These are phyloP conservation scores for Paguma larvata DNA, from an alignment of 2,797 vertebrate genomes.

Conservation along the genomic window DNA sequence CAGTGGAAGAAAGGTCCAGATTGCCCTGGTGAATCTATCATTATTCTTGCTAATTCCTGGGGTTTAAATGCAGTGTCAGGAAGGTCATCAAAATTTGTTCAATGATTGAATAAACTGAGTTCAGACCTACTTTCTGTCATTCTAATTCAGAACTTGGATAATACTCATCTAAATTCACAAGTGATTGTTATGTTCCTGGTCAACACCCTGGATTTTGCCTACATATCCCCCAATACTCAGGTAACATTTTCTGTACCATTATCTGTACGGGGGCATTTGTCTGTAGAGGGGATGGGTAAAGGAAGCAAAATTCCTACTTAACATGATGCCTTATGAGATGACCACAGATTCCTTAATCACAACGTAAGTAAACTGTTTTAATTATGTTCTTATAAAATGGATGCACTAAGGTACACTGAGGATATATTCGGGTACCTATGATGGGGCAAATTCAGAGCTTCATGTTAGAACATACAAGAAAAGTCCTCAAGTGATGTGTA, in stretches of 20 bases:
- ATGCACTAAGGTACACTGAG: not conserved
- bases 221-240: not conserved
- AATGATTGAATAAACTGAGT: not conserved
- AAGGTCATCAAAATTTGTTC: conserved; percentile 22
- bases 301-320: conserved; percentile 11
- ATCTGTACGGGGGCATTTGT: not conserved
- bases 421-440: not conserved
- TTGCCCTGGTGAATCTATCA: not conserved
- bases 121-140: conserved; percentile 32
- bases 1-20: not conserved
- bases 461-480: not conserved
- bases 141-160: conserved; percentile 30
- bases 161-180: conserved; percentile 34
- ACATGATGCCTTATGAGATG: not conserved
- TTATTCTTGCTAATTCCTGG: not conserved
- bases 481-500: not conserved
- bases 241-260: not conserved
- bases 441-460: conserved; percentile 31
- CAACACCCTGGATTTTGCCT: not conserved
- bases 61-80: not conserved
- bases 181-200: not conserved
- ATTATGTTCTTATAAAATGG: conserved; percentile 46
- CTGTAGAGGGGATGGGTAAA: not conserved
- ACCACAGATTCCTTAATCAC: not conserved
- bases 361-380: not conserved